Evolutionary conservation across 2,888 invertebrate genomes (phyloP), one percentile per base, ranked within the genome.

Genomic region (Mythimna albipuncta): DNA sequence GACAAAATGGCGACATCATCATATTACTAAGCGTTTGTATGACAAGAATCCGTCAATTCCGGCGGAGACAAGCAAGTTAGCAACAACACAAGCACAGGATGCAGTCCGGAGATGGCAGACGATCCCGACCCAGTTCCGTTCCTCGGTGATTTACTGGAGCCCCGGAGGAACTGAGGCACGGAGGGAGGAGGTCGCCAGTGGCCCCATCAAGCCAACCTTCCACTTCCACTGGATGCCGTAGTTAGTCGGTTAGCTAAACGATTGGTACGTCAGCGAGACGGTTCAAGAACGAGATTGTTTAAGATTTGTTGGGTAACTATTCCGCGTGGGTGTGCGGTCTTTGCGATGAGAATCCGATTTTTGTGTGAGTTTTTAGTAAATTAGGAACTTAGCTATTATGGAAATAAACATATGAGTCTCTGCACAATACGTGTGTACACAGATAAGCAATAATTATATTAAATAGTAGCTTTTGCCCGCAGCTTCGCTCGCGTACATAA

Each of bases 121-220:
- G 64, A 58, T 72, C 69, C 76, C 80, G 71, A 78, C 75, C 72
- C 66, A 69, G 81, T 89, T 89, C 89, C 89, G 88, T 66, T 86
- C 77, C 83, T 85, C 79, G 70, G 77, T 85, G 85, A 89, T 89
- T 87, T 84, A 84, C 75, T 59, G 82, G 77, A 69, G 26, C 13
- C 2, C 55, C 55, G 26, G 58, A 58, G 82, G 87, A 32, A 16
- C 57, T 3, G 57, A 57, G 57, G 32, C 16, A 32, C 50, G 19
- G 58, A 38, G 82, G 88, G 75, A 82, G 88, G 74, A 79, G 82
- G 81, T 79, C 66, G 79, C 69, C 78, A 82, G 81, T 81, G 66
- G 81, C 71, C 69, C 75, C 65, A 83, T 80, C 81, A 79, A 52
- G 38, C 26, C 64, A 77, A 76, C 75, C 85, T 80, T 77, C 85